Evolutionary conservation across 2,888 invertebrate species (phyloP).

Genomic region (Eubasilissa splendida): DNA sequence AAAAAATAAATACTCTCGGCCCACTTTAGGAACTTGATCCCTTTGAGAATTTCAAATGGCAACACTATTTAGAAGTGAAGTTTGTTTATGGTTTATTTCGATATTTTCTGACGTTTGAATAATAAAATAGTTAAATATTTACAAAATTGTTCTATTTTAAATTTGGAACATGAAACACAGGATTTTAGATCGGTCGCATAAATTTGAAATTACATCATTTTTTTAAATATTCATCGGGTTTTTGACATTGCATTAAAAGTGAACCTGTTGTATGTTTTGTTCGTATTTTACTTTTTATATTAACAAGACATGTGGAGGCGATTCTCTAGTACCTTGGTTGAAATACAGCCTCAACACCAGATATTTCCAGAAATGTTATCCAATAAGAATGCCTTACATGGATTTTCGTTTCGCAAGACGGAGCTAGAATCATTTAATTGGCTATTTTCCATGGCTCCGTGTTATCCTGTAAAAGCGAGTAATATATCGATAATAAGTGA

Average conservation of each 20-base stretch:
- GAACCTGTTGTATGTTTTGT: too few relatives aligned
- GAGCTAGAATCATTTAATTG: slow-evolving; percentile 75
- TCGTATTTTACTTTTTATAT: not conserved
- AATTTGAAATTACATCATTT: too few relatives aligned
- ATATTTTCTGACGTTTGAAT: slow-evolving; percentile 20
- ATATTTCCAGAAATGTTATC: slow-evolving; percentile 51
- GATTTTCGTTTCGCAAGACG: slow-evolving; percentile 49
- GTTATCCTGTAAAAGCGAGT: slow-evolving; percentile 78
- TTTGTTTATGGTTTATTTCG: not conserved
- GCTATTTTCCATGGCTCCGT: slow-evolving; percentile 76
- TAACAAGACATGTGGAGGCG: slow-evolving; percentile 52
- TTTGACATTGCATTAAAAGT: too few relatives aligned
- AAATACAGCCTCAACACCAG: slow-evolving; percentile 49
- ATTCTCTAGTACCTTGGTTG: slow-evolving; percentile 52
- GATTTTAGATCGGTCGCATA: not conserved
- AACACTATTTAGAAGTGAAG: slow-evolving; percentile 8
- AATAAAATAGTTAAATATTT: not conserved
- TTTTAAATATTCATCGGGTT: too few relatives aligned
- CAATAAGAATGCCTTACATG: slow-evolving; percentile 36
- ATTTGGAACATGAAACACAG: slow-evolving; percentile 16
- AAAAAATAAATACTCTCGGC: too few relatives aligned
- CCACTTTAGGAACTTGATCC: too few relatives aligned
- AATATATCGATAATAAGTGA: slow-evolving; percentile 83
- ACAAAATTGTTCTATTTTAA: slow-evolving; percentile 27
- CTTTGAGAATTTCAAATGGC: not conserved